Evolutionary conservation across 2,797 vertebrate genomes (phyloP).

Genomic region (Lophotriccus pileatus): DNA sequence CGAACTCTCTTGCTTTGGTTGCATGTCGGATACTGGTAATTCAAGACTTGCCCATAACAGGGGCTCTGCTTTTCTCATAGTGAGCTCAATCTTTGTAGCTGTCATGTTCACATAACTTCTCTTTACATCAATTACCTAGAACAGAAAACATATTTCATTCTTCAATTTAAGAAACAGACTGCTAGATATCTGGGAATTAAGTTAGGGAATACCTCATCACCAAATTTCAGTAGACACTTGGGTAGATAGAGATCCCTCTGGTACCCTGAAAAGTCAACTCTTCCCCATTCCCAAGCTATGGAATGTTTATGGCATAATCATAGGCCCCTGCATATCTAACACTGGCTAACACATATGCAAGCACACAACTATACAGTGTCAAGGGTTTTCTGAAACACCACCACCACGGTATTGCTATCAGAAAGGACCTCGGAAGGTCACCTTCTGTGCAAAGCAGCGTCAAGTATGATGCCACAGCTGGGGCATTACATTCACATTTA

Average conservation of each 20-base stretch:
- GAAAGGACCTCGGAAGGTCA: neutral
- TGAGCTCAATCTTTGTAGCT: constrained; percentile 91
- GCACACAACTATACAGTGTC: neutral
- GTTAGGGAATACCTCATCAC: neutral
- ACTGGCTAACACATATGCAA: neutral
- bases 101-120: constrained; percentile 92
- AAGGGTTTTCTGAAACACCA: neutral
- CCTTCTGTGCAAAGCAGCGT: neutral
- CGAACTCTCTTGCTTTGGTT: constrained; percentile 47
- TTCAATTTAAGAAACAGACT: neutral
- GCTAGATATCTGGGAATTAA: neutral
- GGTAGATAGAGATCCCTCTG: neutral
- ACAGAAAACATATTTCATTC: neutral
- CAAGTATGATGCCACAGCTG: neutral
- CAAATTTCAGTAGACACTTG: neutral
- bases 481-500: neutral
- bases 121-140: constrained; percentile 89
- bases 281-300: neutral
- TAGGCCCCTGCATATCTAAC: neutral
- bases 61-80: constrained; percentile 91
- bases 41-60: constrained; percentile 94
- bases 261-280: neutral
- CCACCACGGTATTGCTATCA: neutral
- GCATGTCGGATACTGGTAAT: constrained; percentile 78
- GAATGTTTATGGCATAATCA: neutral